A percentile compares a stretch with the other conserved stretches of the same genome.
Conservation (phyloP, 2,888 invertebrate genomes). For the Ophion obscuratus region DNA sequence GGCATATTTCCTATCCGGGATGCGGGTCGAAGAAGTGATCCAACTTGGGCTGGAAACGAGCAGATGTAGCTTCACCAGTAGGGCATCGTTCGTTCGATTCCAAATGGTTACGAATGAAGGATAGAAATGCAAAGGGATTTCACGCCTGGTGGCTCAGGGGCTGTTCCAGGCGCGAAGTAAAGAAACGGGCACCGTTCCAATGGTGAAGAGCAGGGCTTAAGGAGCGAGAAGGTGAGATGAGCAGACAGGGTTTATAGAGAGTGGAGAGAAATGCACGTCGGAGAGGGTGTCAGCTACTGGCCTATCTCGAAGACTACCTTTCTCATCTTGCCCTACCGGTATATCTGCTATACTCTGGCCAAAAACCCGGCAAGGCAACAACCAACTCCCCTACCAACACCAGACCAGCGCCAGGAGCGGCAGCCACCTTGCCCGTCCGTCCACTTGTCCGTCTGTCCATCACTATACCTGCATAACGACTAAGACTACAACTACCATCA, state of each 20-base stretch:
- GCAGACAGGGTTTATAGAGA: constrained; percentile 57
- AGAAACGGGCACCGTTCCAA: constrained; percentile 23
- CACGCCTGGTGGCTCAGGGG: constrained; percentile 22
- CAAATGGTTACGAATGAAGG: constrained; percentile 21
- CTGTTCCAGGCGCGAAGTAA: constrained; percentile 41
- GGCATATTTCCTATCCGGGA: background rate
- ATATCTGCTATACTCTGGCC: constrained; percentile 47
- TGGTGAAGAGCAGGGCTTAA: constrained; percentile 19
- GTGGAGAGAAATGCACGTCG: constrained; percentile 71
- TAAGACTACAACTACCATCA: constrained; percentile 57
- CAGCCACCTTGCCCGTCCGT: constrained; percentile 46
- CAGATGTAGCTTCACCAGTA: background rate
- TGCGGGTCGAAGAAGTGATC: constrained; percentile 13
- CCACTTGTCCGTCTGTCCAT: constrained; percentile 55
- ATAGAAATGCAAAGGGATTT: constrained; percentile 50
- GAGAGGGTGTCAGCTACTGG: constrained; percentile 82
- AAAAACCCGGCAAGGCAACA: constrained; percentile 53
- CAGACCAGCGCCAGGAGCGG: constrained; percentile 23
- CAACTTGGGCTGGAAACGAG: background rate
- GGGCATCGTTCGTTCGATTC: constrained; percentile 14
- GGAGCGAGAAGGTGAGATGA: constrained; percentile 26
- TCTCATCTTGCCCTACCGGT: constrained; percentile 68
- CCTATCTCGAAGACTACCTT: constrained; percentile 81
- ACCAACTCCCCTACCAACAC: constrained; percentile 41
- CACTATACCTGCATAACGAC: constrained; percentile 45